Base-by-base conservation (phyloP, 1,140 invertebrate species). In the Caerostris extrusa region DNA sequence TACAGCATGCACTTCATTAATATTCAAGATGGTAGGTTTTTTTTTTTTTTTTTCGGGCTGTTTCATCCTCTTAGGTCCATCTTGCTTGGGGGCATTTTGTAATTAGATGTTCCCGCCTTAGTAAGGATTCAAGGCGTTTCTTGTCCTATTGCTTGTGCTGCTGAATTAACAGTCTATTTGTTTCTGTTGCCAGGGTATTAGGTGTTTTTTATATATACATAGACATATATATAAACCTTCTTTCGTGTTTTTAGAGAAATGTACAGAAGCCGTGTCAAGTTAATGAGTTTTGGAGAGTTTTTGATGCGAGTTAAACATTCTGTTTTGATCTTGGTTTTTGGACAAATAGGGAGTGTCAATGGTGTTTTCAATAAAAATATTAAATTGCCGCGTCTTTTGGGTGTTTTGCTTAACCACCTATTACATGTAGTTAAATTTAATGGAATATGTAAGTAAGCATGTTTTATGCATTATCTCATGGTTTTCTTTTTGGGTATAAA, bases 51-150 rank as follows among this genome's bases (percentile, higher is more conserved):
- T 8, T 34, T 34, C 34, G 34, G n/a, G 82, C 56, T 77, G 10
- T 77, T 55, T 60, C 10, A n/a, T 50, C 10, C 86, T 19, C 53
- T 61, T 61, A n/a, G n/a, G 58, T 50, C 60, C 14, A 5, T 6
- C 60, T 88, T n/a, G 60, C 57, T 12, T 5, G 34, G 4, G 19
- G 88, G 67, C 64, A 50, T 12, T 14, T 17, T n/a, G 56, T 90
- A 90, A 90, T 90, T 90, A 90, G 67, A 71, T 71, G 34, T 90
- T 77, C 64, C 88, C 64, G 69, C 61, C 88, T 77, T 90, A 90
- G 77, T n/a, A 50, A 19, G 10, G 61, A 58, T 61, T 56, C 17
- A n/a, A 90, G 88, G 67, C 57, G 88, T 56, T 71, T 57, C 57
- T 90, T 57, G 88, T 77, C 55, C 77, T 58, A 50, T 71, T 71